phyloP scores from a whole-genome alignment of 2,113 vertebrate species.

The Colius striatus region DNA sequence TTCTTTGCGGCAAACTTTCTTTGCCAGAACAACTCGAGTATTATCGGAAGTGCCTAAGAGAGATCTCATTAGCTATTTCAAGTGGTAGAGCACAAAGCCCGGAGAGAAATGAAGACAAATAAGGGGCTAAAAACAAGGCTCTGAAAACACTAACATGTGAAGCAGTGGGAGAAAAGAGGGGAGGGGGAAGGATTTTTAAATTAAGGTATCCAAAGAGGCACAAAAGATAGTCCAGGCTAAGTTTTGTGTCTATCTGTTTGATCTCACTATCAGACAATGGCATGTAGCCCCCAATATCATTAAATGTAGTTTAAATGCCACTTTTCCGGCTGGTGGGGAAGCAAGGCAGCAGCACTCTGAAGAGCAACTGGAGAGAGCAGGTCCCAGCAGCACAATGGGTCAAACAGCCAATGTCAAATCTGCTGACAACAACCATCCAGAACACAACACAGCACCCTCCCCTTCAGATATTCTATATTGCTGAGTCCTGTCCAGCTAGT shows the following conservation, averaged over 20 bases:
- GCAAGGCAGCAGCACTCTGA: background rate
- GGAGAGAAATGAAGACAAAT: background rate
- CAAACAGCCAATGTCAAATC: background rate
- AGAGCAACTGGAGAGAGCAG: background rate
- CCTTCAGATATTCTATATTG: background rate
- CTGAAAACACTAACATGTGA: background rate
- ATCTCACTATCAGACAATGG: background rate
- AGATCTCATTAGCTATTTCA: background rate
- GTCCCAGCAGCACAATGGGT: background rate
- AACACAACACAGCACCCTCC: background rate
- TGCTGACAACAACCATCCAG: background rate
- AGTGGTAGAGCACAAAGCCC: background rate
- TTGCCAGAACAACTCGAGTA: background rate
- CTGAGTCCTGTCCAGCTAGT: background rate
- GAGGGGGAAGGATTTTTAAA: background rate
- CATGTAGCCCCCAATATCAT: rapidly evolving
- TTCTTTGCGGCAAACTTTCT: background rate
- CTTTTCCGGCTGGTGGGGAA: background rate
- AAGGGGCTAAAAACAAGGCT: background rate
- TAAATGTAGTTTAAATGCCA: background rate
- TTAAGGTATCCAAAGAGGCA: background rate
- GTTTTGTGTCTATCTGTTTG: background rate
- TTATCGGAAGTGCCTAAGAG: background rate
- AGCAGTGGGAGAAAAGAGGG: background rate
- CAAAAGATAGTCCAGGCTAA: background rate